Percentiles rank a stretch among this genome's conserved stretches.
These are phyloP conservation scores for Piscicola geometra DNA, from an alignment of 2,888 invertebrate genomes.

Conservation along the genomic window DNA sequence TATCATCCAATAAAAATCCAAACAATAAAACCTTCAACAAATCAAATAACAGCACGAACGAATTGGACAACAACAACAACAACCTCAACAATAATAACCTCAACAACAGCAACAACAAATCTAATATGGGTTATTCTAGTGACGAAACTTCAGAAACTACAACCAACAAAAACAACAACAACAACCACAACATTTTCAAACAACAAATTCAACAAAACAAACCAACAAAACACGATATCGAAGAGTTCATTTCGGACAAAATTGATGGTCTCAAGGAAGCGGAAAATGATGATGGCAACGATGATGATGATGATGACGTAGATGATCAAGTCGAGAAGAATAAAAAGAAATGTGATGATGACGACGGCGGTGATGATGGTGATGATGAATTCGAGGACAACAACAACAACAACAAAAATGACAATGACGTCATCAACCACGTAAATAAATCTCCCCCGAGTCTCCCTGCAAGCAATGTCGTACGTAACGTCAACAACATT, in stretches of 20 bases:
- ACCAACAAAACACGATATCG: neutral
- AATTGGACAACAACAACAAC: neutral
- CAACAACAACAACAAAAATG: neutral
- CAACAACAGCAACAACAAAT: neutral
- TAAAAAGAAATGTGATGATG: neutral
- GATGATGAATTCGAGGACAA: neutral
- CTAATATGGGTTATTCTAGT: neutral
- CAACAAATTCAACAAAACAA: neutral
- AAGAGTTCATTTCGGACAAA: conserved; percentile 1
- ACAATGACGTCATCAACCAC: neutral
- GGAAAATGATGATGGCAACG: neutral
- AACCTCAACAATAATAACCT: conserved; percentile 11
- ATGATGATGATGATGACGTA: conserved; percentile 1
- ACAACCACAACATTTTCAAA: conserved; percentile 3
- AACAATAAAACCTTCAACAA: conserved; percentile 2
- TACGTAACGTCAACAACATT: neutral
- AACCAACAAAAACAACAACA: conserved; percentile 11
- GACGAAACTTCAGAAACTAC: neutral
- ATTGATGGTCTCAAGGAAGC: neutral
- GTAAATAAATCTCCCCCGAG: conserved; percentile 1
- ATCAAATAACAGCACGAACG: neutral
- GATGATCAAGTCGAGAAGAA: neutral
- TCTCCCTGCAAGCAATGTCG: neutral
- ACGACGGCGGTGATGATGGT: neutral
- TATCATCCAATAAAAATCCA: neutral